These are phyloP conservation scores for Eupithecia subfuscata DNA, from an alignment of 2,888 invertebrate genomes.

Conservation along the genomic window DNA sequence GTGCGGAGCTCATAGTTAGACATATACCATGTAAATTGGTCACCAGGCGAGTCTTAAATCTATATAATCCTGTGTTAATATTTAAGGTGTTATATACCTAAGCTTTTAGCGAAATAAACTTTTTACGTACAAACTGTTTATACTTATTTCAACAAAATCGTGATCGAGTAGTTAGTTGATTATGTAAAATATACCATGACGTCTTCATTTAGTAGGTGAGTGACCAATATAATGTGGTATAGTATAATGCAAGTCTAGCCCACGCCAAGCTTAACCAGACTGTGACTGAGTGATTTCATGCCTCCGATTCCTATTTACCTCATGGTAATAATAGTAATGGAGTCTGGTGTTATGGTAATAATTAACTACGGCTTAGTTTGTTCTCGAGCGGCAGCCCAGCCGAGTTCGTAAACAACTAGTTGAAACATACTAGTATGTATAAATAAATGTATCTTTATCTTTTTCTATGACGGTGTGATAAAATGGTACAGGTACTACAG, in stretches of 20 bases:
- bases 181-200: not conserved
- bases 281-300: conserved; percentile 11
- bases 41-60: no score
- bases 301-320: conserved; percentile 1
- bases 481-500: no score
- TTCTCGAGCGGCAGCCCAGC: not conserved
- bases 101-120: no score
- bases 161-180: not conserved
- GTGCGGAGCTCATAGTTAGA: no score
- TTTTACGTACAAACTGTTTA: not conserved
- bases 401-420: not conserved
- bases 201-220: not conserved
- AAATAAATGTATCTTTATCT: no score
- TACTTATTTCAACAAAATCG: not conserved
- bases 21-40: no score
- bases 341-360: not conserved
- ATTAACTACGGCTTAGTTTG: not conserved
- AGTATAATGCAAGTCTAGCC: not conserved
- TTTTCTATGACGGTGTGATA: no score
- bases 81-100: no score
- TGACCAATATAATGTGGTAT: not conserved
- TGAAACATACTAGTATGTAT: no score
- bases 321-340: not conserved
- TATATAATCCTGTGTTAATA: no score
- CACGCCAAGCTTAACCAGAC: not conserved